Conservation (phyloP, 1,140 invertebrate genomes). For the Berghia stephanieae region DNA sequence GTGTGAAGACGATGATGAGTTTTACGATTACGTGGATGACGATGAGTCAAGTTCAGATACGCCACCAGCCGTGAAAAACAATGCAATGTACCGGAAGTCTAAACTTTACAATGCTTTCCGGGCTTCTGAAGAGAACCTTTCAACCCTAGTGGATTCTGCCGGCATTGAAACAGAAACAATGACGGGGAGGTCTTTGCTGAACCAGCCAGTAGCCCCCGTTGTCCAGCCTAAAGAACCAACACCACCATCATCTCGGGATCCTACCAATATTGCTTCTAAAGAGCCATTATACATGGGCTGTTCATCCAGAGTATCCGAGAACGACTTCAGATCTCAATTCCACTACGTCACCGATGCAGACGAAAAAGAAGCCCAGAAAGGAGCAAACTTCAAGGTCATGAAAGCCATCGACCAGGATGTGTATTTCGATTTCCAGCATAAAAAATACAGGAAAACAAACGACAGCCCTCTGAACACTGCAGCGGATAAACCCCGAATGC, state of each 20-base stretch:
- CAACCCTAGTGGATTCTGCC: not conserved
- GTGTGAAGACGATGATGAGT: not conserved
- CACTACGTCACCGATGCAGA: constrained; percentile 29
- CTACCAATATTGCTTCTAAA: not conserved
- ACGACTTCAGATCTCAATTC: constrained; percentile 29
- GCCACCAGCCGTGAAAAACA: not conserved
- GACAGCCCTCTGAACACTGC: not conserved
- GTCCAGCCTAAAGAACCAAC: not conserved
- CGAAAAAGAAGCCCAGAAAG: not conserved
- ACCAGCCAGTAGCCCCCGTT: not conserved
- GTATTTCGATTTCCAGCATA: constrained; percentile 38
- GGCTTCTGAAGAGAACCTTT: not conserved
- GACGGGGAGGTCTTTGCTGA: not conserved
- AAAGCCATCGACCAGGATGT: constrained; percentile 40
- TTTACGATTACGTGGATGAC: not conserved
- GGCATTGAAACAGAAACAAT: not conserved
- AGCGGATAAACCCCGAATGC: constrained; percentile 35
- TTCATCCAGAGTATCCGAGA: constrained; percentile 33
- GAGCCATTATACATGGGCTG: constrained; percentile 35
- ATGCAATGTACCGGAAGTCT: not conserved
- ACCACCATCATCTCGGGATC: not conserved
- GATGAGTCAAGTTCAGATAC: not conserved
- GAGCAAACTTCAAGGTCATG: constrained; percentile 33
- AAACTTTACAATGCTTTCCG: constrained; percentile 10
- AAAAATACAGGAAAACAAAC: constrained; percentile 31